Percentiles rank a stretch among this genome's conserved stretches.
These are phyloP conservation scores for Capreolus pygargus DNA, from an alignment of 2,113 vertebrate species.

Conservation along the genomic window DNA sequence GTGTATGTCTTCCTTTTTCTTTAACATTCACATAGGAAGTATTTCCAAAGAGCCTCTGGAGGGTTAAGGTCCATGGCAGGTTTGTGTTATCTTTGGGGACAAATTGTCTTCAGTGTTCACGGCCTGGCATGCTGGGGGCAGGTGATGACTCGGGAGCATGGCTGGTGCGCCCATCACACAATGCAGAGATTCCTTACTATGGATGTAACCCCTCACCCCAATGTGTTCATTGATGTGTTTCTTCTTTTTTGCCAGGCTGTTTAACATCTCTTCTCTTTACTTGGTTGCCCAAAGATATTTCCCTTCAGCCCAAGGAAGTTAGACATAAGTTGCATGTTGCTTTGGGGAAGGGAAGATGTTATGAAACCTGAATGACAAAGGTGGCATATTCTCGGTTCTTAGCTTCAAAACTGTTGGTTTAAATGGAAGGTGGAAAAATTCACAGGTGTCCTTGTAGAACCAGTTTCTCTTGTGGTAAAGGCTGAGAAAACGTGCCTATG, in stretches of 20 bases:
- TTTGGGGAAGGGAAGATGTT: not conserved
- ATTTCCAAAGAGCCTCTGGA: conserved; percentile 11
- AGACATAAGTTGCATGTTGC: not conserved
- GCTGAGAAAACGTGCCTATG: not conserved
- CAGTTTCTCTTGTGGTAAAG: not conserved
- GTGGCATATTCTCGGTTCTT: not conserved
- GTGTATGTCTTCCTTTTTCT: not conserved
- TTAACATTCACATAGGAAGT: not conserved
- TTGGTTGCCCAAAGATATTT: not conserved
- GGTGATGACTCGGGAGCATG: not conserved
- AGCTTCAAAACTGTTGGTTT: not conserved
- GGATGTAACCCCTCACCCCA: no score
- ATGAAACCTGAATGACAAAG: not conserved
- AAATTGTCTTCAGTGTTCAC: not conserved
- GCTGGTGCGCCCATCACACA: not conserved
- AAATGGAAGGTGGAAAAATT: not conserved
- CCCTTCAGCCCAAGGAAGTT: not conserved
- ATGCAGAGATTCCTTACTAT: not conserved
- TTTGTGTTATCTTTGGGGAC: not conserved
- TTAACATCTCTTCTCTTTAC: not conserved
- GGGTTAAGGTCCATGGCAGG: not conserved
- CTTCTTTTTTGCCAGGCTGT: not conserved
- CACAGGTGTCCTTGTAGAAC: not conserved
- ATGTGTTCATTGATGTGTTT: not conserved
- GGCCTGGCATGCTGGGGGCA: not conserved